Conservation (phyloP, 2,797 vertebrate genomes). For the Coendou prehensilis region DNA sequence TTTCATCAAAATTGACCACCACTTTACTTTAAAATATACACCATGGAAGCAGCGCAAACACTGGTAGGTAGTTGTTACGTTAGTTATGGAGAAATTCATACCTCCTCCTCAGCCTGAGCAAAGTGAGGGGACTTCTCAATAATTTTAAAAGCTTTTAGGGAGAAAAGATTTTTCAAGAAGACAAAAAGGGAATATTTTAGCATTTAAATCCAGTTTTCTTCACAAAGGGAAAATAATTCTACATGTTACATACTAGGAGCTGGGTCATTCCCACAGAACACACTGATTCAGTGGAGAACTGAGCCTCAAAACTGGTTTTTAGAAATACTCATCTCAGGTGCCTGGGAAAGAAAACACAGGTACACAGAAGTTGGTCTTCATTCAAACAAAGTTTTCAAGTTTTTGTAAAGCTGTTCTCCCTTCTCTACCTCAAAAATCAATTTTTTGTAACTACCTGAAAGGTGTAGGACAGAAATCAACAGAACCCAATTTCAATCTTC, state of each 20-base stretch:
- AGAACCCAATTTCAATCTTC: neutral
- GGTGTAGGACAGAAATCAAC: neutral
- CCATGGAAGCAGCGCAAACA: neutral
- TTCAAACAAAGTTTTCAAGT: neutral
- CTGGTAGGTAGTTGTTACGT: neutral
- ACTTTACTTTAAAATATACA: conserved; percentile 26
- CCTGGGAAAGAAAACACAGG: neutral
- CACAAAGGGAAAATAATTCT: conserved; percentile 64
- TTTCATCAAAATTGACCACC: conserved; percentile 61
- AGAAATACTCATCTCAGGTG: neutral
- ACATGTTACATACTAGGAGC: neutral
- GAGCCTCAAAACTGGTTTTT: neutral
- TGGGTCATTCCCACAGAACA: neutral
- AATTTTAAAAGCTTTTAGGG: conserved; percentile 63
- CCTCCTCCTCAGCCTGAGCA: neutral
- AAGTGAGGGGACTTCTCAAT: neutral
- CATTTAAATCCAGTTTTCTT: conserved; percentile 58
- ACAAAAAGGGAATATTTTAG: conserved; percentile 45
- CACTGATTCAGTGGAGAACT: neutral
- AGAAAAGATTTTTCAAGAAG: conserved; percentile 48
- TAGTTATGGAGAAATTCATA: conserved; percentile 36
- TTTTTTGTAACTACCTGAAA: neutral
- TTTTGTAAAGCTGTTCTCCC: conserved; percentile 2
- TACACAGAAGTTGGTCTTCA: neutral
- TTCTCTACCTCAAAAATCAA: neutral